Evolutionary conservation across 2,888 invertebrate species (phyloP).

Genomic region (Drosophila crucigera): DNA sequence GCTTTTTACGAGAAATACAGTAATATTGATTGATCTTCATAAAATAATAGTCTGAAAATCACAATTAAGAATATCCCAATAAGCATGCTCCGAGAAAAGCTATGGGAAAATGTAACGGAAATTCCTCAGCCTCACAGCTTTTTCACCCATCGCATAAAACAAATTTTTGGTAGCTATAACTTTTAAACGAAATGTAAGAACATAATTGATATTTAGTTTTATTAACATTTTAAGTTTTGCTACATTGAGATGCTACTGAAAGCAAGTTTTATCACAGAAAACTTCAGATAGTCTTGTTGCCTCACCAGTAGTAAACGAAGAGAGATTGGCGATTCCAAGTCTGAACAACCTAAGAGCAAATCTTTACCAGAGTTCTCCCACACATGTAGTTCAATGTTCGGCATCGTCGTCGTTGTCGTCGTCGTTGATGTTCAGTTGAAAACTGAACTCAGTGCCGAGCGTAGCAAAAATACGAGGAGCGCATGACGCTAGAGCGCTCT

Average conservation of each 20-base stretch:
- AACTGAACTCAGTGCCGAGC: slow-evolving; percentile 36
- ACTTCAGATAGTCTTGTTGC: slow-evolving; percentile 16
- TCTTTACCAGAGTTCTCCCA: slow-evolving; percentile 23
- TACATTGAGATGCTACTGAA: slow-evolving; percentile 6
- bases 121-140: background rate
- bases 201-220: background rate
- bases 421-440: slow-evolving; percentile 42
- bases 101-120: background rate
- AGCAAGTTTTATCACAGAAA: slow-evolving; percentile 23
- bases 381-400: slow-evolving; percentile 44
- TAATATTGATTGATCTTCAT: background rate
- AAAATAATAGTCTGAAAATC: background rate
- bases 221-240: background rate
- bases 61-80: background rate
- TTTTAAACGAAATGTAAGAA: background rate
- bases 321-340: slow-evolving; percentile 12
- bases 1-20: background rate
- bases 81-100: background rate
- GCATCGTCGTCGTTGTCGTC: slow-evolving; percentile 4
- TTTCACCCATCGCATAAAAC: background rate
- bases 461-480: slow-evolving; percentile 13
- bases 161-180: background rate
- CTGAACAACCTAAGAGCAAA: background rate
- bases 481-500: slow-evolving; percentile 28
- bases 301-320: slow-evolving; percentile 5